Percentiles rank a stretch among this genome's conserved stretches.
Evolutionary conservation across 2,797 vertebrate species (phyloP).

Genomic region (Columba guinea): DNA sequence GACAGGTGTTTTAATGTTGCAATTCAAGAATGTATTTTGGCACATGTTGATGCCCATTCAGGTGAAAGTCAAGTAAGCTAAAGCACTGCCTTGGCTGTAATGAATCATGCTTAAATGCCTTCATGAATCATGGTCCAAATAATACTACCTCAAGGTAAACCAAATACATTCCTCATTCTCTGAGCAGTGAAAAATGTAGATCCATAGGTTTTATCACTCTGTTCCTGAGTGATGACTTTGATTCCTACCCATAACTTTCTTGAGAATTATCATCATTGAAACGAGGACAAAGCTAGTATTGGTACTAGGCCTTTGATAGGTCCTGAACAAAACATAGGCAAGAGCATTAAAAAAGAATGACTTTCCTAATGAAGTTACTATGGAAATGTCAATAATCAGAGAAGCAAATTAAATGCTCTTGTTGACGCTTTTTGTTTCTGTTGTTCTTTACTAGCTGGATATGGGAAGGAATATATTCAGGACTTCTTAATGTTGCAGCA

Average conservation of each 20-base stretch:
- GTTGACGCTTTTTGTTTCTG: neutral
- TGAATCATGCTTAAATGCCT: neutral
- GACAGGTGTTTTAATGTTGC: conserved; percentile 12
- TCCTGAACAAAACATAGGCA: neutral
- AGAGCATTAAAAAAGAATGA: neutral
- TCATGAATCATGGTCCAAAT: neutral
- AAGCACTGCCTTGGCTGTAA: neutral
- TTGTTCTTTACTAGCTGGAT: neutral
- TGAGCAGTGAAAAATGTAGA: neutral
- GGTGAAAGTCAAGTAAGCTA: conserved; percentile 4
- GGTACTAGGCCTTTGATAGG: neutral
- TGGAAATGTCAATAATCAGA: conserved; percentile 16
- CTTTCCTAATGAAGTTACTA: neutral
- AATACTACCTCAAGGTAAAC: neutral
- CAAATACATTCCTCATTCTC: neutral
- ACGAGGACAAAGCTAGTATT: neutral
- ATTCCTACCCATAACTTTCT: neutral
- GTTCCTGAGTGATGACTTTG: neutral
- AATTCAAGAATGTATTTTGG: neutral
- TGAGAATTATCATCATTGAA: neutral
- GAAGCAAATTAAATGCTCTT: neutral
- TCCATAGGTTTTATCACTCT: neutral
- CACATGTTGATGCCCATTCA: neutral
- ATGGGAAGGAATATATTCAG: neutral
- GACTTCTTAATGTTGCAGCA: neutral